Base-by-base conservation (phyloP, 2,797 vertebrate species). In the Bovichtus diacanthus region DNA sequence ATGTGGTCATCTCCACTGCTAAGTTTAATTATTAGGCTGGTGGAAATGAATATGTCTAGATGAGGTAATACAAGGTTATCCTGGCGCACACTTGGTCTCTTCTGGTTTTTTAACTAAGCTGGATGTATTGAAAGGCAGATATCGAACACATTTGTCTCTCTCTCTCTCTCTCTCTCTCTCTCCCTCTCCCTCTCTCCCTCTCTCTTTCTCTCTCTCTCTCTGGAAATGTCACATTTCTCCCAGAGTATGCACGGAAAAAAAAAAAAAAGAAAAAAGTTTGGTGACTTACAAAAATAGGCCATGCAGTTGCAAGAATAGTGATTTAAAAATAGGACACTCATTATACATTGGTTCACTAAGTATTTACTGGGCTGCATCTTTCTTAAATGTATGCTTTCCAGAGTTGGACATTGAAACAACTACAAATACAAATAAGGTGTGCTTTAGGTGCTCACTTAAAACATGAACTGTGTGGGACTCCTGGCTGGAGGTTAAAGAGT, bases 401-500 rank as follows among this genome's bases (percentile, higher is more conserved):
- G 12, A 72, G 12, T 23, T 41, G 36, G 6, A 36, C 23, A 21
- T n/a, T 54, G 3, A 23, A 44, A 11, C 6, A 23, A 49, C 2
- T 53, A 36, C 59, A 63, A 46, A 23, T 7, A 64, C 5, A 41
- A 68, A 66, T 25, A 38, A 62, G 38, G 31, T 50, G 19, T 27
- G 16, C 3, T 11, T 64, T 19, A 54, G 70, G 80, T 38, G 9
- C 61, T 73, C 55, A 71, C 15, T 7, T 70, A 70, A 50, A 73
- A 60, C 58, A 36, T 79, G 63, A 80, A 59, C 68, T 73, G 70
- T 21, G 49, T 44, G 49, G 73, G 69, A 67, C 47, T 78, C 67
- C 27, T 19, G 21, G n/a, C 1, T 31, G 27, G 61, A 65, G 82
- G 87, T 85, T 31, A 80, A 76, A 80, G 61, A 73, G 49, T 13